Conservation (phyloP, 2,797 vertebrate species). For the Danionella dracula region DNA sequence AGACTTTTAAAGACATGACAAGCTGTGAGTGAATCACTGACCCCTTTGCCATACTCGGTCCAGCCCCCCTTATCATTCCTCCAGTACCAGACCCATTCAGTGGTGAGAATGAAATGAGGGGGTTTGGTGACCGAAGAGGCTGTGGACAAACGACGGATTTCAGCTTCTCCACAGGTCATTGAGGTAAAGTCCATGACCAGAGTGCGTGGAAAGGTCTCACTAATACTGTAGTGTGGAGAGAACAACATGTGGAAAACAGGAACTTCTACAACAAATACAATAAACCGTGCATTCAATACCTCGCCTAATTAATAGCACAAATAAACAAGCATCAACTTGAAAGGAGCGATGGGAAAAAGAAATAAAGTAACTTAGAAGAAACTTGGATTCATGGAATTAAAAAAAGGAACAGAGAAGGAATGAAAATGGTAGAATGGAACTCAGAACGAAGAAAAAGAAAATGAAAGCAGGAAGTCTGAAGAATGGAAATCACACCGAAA, state of each 20-base stretch:
- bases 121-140: slow-evolving; percentile 80
- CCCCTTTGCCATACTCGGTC: slow-evolving; percentile 78
- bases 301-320: too few species aligned
- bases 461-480: too few species aligned
- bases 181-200: slow-evolving; percentile 64
- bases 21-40: slow-evolving; percentile 49
- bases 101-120: slow-evolving; percentile 82
- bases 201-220: slow-evolving; percentile 2
- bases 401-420: too few species aligned
- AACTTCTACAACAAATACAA: background rate
- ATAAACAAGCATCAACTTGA: too few species aligned
- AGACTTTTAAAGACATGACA: too few species aligned
- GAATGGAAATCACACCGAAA: too few species aligned
- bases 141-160: slow-evolving; percentile 82
- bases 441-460: too few species aligned
- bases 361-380: too few species aligned
- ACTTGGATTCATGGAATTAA: too few species aligned
- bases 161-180: slow-evolving; percentile 65
- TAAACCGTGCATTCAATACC: too few species aligned
- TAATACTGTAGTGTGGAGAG: background rate
- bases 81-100: slow-evolving; percentile 94
- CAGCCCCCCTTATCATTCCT: slow-evolving; percentile 70
- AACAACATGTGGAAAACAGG: background rate
- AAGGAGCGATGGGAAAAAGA: too few species aligned
- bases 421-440: too few species aligned